A percentile compares a stretch with the other conserved stretches of the same genome.
Conservation (phyloP, 2,113 vertebrate species). For the Myiagra hebetior region DNA sequence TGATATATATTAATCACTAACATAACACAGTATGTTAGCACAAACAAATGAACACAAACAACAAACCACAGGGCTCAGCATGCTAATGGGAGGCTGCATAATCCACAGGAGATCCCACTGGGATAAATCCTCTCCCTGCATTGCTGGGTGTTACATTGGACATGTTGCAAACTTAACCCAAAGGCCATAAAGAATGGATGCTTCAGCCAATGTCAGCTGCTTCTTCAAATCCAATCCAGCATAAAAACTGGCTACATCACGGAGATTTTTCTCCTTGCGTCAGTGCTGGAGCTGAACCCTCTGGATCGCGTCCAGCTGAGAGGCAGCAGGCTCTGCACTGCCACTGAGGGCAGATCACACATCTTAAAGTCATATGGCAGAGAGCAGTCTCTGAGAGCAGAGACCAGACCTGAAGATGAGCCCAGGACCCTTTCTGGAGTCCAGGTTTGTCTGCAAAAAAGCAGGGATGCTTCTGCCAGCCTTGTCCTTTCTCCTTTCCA, state of each 20-base stretch:
- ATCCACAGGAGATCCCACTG: neutral
- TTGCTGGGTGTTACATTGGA: neutral
- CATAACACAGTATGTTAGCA: neutral
- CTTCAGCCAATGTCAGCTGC: constrained; percentile 13
- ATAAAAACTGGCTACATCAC: neutral
- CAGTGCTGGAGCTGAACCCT: neutral
- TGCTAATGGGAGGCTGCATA: neutral
- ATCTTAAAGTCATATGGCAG: neutral
- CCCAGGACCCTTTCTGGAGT: neutral
- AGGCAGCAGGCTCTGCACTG: neutral
- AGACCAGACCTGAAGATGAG: neutral
- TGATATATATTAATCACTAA: neutral
- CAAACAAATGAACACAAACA: constrained; percentile 12
- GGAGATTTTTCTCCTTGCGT: neutral
- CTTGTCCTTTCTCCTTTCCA: neutral
- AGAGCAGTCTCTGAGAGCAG: neutral
- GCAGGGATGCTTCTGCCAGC: neutral
- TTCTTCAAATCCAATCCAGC: constrained; percentile 16
- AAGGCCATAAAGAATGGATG: neutral
- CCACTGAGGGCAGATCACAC: neutral
- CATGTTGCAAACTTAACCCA: neutral
- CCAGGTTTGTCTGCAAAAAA: neutral
- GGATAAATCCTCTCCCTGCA: neutral
- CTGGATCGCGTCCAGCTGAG: neutral
- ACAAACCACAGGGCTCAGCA: neutral